phyloP scores from a whole-genome alignment of 1,140 invertebrate species.

The Drosophila sulfurigaster region DNA sequence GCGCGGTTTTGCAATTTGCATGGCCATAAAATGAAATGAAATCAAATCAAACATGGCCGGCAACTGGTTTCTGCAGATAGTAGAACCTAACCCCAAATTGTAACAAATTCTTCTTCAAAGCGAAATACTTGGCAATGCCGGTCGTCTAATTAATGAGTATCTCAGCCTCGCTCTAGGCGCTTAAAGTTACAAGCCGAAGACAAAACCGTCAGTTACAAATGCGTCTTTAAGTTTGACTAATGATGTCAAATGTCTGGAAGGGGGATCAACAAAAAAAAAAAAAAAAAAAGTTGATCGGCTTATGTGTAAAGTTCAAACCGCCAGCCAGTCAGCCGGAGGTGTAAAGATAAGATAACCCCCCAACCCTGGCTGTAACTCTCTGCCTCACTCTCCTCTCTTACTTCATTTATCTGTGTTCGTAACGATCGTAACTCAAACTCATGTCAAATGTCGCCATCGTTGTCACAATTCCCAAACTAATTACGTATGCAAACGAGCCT shows the following conservation, averaged over 20 bases:
- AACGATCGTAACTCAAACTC: slow-evolving; percentile 76
- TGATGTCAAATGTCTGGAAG: slow-evolving; percentile 67
- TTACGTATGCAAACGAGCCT: slow-evolving; percentile 80
- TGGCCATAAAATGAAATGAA: slow-evolving; percentile 51
- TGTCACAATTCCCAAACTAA: slow-evolving; percentile 79
- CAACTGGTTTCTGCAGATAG: slow-evolving; percentile 31
- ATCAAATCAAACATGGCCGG: slow-evolving; percentile 70
- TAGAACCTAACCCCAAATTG: slow-evolving; percentile 39
- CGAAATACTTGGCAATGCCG: not conserved
- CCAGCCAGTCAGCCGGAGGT: slow-evolving; percentile 43
- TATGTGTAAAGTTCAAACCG: slow-evolving; percentile 81
- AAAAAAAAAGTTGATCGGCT: slow-evolving; percentile 56
- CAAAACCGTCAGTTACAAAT: slow-evolving; percentile 65
- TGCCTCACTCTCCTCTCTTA: slow-evolving; percentile 1
- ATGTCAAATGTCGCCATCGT: slow-evolving; percentile 81
- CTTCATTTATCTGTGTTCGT: slow-evolving; percentile 22
- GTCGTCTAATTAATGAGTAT: slow-evolving; percentile 68
- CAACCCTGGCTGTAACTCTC: not conserved
- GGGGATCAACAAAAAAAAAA: no score
- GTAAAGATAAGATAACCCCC: slow-evolving; percentile 38
- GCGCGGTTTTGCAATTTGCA: slow-evolving; percentile 83
- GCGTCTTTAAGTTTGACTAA: slow-evolving; percentile 81
- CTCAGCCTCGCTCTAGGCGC: slow-evolving; percentile 47
- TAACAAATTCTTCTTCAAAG: slow-evolving; percentile 38
- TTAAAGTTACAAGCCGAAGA: slow-evolving; percentile 55